Percentiles rank a stretch among this genome's conserved stretches.
Conservation (phyloP, 1,140 invertebrate species). For the Anastrepha obliqua region DNA sequence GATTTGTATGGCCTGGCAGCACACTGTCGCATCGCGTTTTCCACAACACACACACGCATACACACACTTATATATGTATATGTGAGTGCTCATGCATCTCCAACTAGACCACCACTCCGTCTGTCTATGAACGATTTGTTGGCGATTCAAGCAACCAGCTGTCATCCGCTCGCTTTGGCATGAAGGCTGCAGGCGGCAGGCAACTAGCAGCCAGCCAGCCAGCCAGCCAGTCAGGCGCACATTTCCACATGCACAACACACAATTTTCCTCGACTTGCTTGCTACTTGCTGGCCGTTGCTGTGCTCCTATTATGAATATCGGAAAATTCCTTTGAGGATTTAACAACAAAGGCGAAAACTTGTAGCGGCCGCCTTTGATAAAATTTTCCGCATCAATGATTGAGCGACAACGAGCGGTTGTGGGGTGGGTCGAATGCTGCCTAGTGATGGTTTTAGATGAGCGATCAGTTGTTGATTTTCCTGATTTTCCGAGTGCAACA, state of each 20-base stretch:
- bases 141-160: slow-evolving; percentile 2
- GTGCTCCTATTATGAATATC: slow-evolving; percentile 72
- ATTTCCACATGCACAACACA: slow-evolving; percentile 26
- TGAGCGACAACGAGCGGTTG: slow-evolving; percentile 12
- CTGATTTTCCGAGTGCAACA: slow-evolving; percentile 23
- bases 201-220: slow-evolving; percentile 24
- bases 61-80: not conserved
- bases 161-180: slow-evolving; percentile 25
- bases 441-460: not conserved
- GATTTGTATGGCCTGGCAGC: not conserved
- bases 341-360: slow-evolving; percentile 70
- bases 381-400: slow-evolving; percentile 47
- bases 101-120: slow-evolving; percentile 3
- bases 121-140: not conserved
- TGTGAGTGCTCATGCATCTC: not conserved
- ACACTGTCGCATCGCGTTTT: not conserved
- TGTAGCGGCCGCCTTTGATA: slow-evolving; percentile 70
- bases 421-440: not conserved
- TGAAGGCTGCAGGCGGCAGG: slow-evolving; percentile 13
- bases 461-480: slow-evolving; percentile 9
- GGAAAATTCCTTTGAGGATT: slow-evolving; percentile 74
- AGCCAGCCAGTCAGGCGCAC: slow-evolving; percentile 18
- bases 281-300: slow-evolving; percentile 63
- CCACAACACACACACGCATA: not conserved
- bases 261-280: slow-evolving; percentile 55